Evolutionary conservation across 1,140 invertebrate genomes (phyloP).

Genomic region (Nixonia krombeini): DNA sequence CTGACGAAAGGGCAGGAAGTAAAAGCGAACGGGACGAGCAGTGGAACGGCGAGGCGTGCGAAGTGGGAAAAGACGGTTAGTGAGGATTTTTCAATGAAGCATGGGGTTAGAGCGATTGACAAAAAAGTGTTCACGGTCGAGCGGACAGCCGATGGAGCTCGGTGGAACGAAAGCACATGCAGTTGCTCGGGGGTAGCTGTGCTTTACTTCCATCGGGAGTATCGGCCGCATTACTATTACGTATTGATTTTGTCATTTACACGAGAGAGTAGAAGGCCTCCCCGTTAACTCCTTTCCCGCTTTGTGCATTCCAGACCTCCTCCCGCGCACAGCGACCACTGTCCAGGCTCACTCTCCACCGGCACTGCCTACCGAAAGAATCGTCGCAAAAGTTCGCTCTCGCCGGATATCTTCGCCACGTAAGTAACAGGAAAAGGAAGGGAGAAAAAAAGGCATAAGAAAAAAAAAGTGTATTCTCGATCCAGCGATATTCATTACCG

Average conservation of each 20-base stretch:
- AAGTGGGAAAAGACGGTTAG: conserved; percentile 1
- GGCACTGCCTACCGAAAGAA: conserved; percentile 29
- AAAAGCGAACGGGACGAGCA: background rate
- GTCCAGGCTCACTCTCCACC: conserved; percentile 3
- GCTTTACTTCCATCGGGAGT: conserved; percentile 10
- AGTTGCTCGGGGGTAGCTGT: conserved; percentile 6
- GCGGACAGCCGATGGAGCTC: conserved; percentile 1
- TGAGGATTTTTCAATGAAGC: background rate
- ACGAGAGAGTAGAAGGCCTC: conserved; percentile 38
- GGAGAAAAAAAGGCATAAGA: no score
- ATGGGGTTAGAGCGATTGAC: background rate
- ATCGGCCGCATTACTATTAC: conserved; percentile 27
- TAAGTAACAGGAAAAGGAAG: conserved; percentile 62
- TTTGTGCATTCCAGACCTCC: conserved; percentile 4
- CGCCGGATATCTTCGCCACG: conserved; percentile 47
- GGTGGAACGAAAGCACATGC: conserved; percentile 1
- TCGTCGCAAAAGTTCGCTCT: conserved; percentile 34
- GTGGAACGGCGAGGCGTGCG: conserved; percentile 1
- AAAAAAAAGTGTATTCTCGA: background rate
- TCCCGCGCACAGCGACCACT: no score
- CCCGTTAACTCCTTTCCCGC: conserved; percentile 18
- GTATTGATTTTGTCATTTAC: conserved; percentile 52
- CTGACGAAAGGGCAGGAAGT: no score
- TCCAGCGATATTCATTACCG: background rate
- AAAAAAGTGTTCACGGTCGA: conserved; percentile 5